phyloP scores from a whole-genome alignment of 2,797 vertebrate genomes.

The Columba guinea region DNA sequence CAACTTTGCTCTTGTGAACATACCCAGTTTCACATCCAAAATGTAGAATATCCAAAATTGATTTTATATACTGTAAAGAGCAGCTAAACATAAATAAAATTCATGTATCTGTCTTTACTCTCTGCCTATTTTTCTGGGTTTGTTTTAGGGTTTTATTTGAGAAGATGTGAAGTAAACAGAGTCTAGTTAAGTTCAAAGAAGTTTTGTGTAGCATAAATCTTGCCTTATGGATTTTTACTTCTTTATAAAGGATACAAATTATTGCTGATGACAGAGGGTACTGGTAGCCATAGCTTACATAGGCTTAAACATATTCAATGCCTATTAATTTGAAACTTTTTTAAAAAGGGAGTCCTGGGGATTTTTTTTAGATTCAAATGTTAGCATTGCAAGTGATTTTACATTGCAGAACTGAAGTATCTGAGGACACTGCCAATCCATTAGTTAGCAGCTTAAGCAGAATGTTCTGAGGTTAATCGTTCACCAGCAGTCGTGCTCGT shows the following conservation, averaged over 20 bases:
- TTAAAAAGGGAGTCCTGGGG: not conserved
- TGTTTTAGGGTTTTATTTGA: not conserved
- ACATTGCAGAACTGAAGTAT: slow-evolving; percentile 32
- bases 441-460: slow-evolving; percentile 64
- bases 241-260: not conserved
- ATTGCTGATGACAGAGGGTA: not conserved
- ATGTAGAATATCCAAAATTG: not conserved
- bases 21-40: not conserved
- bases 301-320: not conserved
- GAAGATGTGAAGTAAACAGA: not conserved
- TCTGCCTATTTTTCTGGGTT: not conserved
- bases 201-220: not conserved
- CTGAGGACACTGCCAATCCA: slow-evolving; percentile 59
- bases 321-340: not conserved
- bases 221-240: not conserved
- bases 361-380: not conserved
- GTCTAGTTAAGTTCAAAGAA: not conserved
- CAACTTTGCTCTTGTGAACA: not conserved
- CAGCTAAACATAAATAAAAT: not conserved
- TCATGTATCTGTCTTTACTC: not conserved
- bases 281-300: not conserved
- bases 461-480: slow-evolving; percentile 70
- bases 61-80: not conserved
- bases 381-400: slow-evolving; percentile 34
- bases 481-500: slow-evolving; percentile 1